Evolutionary conservation across 2,797 vertebrate genomes (phyloP).

Genomic region (Sebastes minor): DNA sequence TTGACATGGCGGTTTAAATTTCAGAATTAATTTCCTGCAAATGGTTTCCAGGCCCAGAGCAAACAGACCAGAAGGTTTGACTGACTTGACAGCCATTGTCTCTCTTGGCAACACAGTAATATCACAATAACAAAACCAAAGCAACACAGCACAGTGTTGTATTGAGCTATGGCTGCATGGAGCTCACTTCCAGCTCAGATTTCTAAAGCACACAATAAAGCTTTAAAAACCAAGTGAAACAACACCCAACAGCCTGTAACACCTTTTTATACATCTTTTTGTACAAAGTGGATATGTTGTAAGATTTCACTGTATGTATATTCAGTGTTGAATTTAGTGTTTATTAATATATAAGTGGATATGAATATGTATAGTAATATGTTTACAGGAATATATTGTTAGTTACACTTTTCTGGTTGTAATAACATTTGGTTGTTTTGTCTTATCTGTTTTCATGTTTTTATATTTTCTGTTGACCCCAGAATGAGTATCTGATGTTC

Average conservation of each 20-base stretch:
- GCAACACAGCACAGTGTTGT: background rate
- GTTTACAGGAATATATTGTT: too few species aligned
- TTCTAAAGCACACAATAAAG: background rate
- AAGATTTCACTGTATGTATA: background rate
- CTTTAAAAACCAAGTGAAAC: background rate
- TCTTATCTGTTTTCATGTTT: background rate
- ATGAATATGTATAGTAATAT: background rate
- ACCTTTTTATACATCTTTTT: background rate
- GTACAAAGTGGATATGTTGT: too few species aligned
- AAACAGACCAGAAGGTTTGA: conserved; percentile 26
- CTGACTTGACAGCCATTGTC: background rate
- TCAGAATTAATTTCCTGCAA: conserved; percentile 60
- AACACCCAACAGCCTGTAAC: background rate
- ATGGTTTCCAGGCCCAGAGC: background rate
- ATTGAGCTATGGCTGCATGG: background rate
- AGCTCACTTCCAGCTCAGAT: background rate
- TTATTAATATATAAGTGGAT: background rate
- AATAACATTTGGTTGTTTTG: background rate
- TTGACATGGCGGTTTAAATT: conserved; percentile 31
- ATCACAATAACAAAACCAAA: background rate
- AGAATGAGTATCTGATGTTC: background rate
- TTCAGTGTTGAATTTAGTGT: background rate
- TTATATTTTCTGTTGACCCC: background rate
- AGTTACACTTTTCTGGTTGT: background rate
- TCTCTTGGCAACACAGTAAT: background rate